Base-by-base conservation (phyloP, 2,888 invertebrate genomes). In the Lasioglossum lativentre region DNA sequence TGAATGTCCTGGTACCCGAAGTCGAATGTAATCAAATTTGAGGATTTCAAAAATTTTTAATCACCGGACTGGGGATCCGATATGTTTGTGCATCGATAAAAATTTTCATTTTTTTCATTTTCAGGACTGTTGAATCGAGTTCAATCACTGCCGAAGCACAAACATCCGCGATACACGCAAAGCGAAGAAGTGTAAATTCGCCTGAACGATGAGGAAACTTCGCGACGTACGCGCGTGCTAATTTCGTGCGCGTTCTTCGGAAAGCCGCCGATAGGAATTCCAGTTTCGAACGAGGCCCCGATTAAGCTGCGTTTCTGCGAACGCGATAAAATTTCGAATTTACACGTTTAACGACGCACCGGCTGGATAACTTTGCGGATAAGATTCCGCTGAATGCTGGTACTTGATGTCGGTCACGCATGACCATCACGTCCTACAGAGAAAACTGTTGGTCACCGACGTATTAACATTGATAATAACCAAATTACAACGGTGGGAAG, bases 261-360 rank as follows among this genome's bases (percentile, higher is more conserved):
- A 30, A 63, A 63, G 4, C 30, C 30, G 30, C 63, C 56, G 63
- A 63, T 63, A 63, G 63, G 16, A 59, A 59, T 59, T 59, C 59
- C 59, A 59, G 59, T 59, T 59, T 14, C 27, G 27, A 59, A 16
- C 63, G 63, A 30, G 27, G 6, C 63, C 30, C 8, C 63, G 63
- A 80, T 86, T 75, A 74, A 30, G 14, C 4, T 4, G n/a, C 23
- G 59, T 63, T 86, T 86, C 86, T 42, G 30, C 68, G 86, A 81
- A 78, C 47, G 40, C 27, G 86, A 86, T 76, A 86, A 81, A 66
- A 78, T 81, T 75, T 75, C 68, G 68, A 81, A 72, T 75, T 78
- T 59, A 72, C 70, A 23, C 59, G n/a, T 73, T 86, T 59, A 75
- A 72, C 74, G 47, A 42, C 66, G 16, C 4, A 12, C 42, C 66